phyloP scores from a whole-genome alignment of 2,113 vertebrate species.

The Telmatochromis sp. region DNA sequence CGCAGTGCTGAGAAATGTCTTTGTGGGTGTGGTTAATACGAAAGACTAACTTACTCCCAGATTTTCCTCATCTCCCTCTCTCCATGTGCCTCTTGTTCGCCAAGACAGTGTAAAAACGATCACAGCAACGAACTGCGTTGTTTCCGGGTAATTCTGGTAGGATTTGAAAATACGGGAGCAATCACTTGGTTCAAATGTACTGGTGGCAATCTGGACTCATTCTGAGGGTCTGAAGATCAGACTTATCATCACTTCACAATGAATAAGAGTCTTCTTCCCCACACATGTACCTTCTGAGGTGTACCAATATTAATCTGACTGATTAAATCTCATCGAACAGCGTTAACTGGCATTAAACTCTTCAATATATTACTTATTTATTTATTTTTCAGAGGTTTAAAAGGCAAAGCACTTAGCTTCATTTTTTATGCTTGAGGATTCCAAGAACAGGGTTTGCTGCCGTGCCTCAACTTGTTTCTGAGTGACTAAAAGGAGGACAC shows the following conservation, averaged over 20 bases:
- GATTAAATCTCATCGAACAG: not conserved
- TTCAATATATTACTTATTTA: not conserved
- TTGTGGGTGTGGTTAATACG: conserved; percentile 52
- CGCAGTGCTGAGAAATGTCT: conserved; percentile 19
- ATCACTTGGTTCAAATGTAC: not conserved
- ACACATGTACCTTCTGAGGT: not conserved
- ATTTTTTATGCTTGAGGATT: not conserved
- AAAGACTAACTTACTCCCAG: not conserved
- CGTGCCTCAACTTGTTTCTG: conserved; percentile 12
- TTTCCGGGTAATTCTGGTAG: not conserved
- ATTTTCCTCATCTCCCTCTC: not conserved
- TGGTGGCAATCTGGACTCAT: not conserved
- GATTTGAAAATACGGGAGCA: not conserved
- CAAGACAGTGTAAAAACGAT: fast-evolving
- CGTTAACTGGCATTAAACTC: fast-evolving
- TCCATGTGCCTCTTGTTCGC: not conserved
- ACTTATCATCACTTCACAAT: not conserved
- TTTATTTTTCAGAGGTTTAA: not conserved
- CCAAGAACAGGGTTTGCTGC: not conserved
- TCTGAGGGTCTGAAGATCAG: fast-evolving
- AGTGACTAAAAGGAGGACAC: conserved; percentile 8
- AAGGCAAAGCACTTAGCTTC: not conserved
- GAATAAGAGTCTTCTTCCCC: not conserved
- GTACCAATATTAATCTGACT: not conserved
- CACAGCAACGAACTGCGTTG: not conserved